Evolutionary conservation across 1,140 invertebrate genomes (phyloP).

Genomic region (Pseudomyrmex dendroicus): DNA sequence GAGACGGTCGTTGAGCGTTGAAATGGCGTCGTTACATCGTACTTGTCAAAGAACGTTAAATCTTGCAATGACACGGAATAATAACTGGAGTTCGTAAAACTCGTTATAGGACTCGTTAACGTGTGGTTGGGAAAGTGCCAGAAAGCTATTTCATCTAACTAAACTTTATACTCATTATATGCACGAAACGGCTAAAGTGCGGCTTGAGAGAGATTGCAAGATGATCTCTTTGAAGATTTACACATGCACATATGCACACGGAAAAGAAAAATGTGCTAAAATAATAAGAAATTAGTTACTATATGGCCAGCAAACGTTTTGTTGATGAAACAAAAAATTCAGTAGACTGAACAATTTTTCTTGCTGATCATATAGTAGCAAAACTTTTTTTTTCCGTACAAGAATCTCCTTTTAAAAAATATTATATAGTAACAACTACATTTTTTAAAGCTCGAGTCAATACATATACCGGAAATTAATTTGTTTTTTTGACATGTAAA

Average conservation of each 20-base stretch:
- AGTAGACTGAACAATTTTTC: too few species aligned
- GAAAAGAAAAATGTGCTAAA: too few species aligned
- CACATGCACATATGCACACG: not conserved
- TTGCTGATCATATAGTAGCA: too few species aligned
- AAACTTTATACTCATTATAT: slow-evolving; percentile 42
- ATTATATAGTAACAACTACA: too few species aligned
- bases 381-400: too few species aligned
- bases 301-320: too few species aligned
- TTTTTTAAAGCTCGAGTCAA: too few species aligned
- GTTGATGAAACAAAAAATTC: too few species aligned
- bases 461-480: too few species aligned
- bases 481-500: too few species aligned
- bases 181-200: slow-evolving; percentile 5
- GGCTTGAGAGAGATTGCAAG: not conserved
- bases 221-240: slow-evolving; percentile 30
- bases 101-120: slow-evolving; percentile 12
- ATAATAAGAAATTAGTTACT: too few species aligned
- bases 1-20: not conserved
- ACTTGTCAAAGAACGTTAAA: slow-evolving; percentile 23
- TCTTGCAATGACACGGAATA: slow-evolving; percentile 12
- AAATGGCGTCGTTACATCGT: not conserved
- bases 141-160: slow-evolving; percentile 2
- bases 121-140: slow-evolving; percentile 27
- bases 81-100: slow-evolving; percentile 10
- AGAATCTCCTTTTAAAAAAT: too few species aligned